phyloP scores from a whole-genome alignment of 2,888 invertebrate genomes.

The Lymantria monacha region DNA sequence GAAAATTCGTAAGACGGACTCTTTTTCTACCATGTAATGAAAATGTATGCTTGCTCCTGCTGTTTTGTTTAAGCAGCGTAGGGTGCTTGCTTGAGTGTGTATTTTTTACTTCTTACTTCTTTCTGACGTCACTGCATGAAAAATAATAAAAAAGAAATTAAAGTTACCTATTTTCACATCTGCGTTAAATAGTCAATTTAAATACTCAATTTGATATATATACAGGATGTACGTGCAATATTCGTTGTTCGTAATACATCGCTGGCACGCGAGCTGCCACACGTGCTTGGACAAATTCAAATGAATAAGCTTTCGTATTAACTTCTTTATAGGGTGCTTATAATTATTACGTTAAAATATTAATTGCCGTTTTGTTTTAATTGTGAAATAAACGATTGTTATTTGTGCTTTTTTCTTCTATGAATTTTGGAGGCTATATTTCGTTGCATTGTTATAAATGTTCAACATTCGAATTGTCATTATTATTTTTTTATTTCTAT shows the following conservation, averaged over 20 bases:
- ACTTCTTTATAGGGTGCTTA: slow-evolving; percentile 56
- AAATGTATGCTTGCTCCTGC: too few relatives aligned
- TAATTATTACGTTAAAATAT: slow-evolving; percentile 24
- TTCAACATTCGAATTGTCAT: not conserved
- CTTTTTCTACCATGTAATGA: too few relatives aligned
- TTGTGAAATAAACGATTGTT: slow-evolving; percentile 14
- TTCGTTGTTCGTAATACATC: slow-evolving; percentile 64
- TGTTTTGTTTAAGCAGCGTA: too few relatives aligned
- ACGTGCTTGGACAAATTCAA: slow-evolving; percentile 76
- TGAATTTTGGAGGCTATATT: not conserved
- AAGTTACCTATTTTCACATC: slow-evolving; percentile 29
- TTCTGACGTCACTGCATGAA: too few relatives aligned
- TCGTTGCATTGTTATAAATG: not conserved
- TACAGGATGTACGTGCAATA: slow-evolving; percentile 46
- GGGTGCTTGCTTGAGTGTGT: too few relatives aligned
- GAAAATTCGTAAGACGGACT: too few relatives aligned
- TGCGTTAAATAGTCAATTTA: slow-evolving; percentile 21
- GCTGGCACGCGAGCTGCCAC: slow-evolving; percentile 68
- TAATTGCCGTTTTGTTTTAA: slow-evolving; percentile 14
- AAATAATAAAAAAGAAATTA: too few relatives aligned
- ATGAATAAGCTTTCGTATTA: slow-evolving; percentile 73
- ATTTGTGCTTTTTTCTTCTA: slow-evolving; percentile 5
- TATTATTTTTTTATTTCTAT: too few relatives aligned
- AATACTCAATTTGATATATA: slow-evolving; percentile 30
- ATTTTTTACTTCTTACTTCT: too few relatives aligned